phyloP scores from a whole-genome alignment of 2,888 invertebrate genomes.

The Schizotus pectinicornis region DNA sequence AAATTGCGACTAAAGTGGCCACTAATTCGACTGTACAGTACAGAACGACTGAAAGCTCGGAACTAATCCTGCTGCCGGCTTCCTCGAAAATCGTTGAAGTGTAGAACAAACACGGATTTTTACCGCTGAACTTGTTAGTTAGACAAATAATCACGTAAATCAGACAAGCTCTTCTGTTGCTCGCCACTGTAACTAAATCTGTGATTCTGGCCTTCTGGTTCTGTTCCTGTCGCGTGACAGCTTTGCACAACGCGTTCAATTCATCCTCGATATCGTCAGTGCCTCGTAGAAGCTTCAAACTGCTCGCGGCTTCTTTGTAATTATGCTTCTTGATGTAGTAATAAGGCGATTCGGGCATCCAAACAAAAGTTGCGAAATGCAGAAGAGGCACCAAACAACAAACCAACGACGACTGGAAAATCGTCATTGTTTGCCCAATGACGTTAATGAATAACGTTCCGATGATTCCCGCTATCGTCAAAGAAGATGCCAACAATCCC shows the following conservation, averaged over 20 bases:
- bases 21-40: slow-evolving; percentile 65
- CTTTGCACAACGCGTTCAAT: slow-evolving; percentile 49
- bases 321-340: slow-evolving; percentile 57
- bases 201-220: slow-evolving; percentile 59
- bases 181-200: slow-evolving; percentile 63
- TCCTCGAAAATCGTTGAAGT: slow-evolving; percentile 68
- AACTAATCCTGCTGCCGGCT: slow-evolving; percentile 57
- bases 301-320: slow-evolving; percentile 58
- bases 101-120: slow-evolving; percentile 68
- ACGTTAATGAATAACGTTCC: slow-evolving; percentile 68
- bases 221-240: slow-evolving; percentile 56
- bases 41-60: slow-evolving; percentile 65
- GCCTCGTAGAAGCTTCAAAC: slow-evolving; percentile 66
- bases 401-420: slow-evolving; percentile 63
- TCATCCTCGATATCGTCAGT: slow-evolving; percentile 61
- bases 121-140: slow-evolving; percentile 70
- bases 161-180: slow-evolving; percentile 67
- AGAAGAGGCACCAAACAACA: slow-evolving; percentile 66
- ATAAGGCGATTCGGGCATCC: slow-evolving; percentile 72
- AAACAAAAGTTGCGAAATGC: slow-evolving; percentile 64
- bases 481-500: slow-evolving; percentile 67
- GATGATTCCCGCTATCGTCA: slow-evolving; percentile 63
- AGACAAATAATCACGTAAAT: slow-evolving; percentile 66
- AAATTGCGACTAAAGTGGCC: slow-evolving; percentile 63
- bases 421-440: slow-evolving; percentile 66